Evolutionary conservation across 2,113 vertebrate species (phyloP).

Genomic region (Jaculus jaculus): DNA sequence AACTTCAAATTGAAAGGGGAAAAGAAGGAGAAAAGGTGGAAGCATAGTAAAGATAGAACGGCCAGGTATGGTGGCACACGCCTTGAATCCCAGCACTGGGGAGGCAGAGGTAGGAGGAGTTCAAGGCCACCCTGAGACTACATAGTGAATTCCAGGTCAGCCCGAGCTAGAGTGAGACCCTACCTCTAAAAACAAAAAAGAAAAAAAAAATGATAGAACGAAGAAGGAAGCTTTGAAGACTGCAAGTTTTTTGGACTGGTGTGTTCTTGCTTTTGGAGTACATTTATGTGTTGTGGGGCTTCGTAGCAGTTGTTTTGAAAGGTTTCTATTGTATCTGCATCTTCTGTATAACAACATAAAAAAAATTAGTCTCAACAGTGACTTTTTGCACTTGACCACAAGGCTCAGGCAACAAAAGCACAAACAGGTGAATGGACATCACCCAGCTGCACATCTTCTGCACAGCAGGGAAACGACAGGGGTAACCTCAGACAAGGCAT

Average conservation of each 20-base stretch:
- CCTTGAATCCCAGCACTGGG: too few species aligned
- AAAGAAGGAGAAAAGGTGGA: background rate
- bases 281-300: background rate
- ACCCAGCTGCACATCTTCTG: background rate
- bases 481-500: background rate
- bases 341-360: background rate
- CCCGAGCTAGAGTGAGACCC: too few species aligned
- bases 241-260: background rate
- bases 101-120: too few species aligned
- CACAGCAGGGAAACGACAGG: background rate
- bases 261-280: background rate
- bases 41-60: background rate
- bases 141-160: too few species aligned
- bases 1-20: constrained; percentile 35
- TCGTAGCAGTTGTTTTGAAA: background rate
- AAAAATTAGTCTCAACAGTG: background rate
- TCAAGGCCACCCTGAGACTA: too few species aligned
- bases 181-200: too few species aligned
- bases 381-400: background rate
- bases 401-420: background rate
- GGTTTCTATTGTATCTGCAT: background rate
- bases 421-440: background rate
- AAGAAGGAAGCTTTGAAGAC: background rate
- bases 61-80: too few species aligned
- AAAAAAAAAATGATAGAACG: too few species aligned